Base-by-base conservation (phyloP, 2,888 invertebrate genomes). In the Caenorhabditis zanzibari region DNA sequence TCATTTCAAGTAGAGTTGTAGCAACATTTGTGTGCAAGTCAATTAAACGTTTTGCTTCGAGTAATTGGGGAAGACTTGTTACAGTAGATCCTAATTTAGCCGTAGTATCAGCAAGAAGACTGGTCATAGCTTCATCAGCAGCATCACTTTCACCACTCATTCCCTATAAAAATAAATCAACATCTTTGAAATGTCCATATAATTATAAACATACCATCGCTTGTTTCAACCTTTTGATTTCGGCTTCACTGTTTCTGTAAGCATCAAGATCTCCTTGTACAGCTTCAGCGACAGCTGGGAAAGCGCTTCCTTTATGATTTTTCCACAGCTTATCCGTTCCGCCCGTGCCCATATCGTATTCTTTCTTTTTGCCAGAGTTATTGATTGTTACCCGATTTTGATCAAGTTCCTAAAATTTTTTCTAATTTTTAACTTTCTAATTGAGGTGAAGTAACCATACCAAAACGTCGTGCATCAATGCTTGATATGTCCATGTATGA, bases 401-500 rank as follows among this genome's bases (percentile, higher is more conserved):
- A 10, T 96, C 95, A 88, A 98, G 94, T 92, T 97, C 96, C 92
- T 93, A 28, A 24, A 85, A 79, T 7, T 7, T 47, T 19, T 19
- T 47, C 28, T n/a, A n/a, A n/a, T n/a, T n/a, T n/a, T 3, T 49
- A n/a, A 9, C 10, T 66, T 26, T 54, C 10, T 4, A 19, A 35
- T 28, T 38, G 1, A 14, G 16, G 4, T n/a, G 10, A 14, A 14
- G n/a, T 14, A 3, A 24, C 26, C 90, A 73, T 73, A 93, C 93
- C 76, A 99, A 93, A 5, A 98, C 96, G 94, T 99, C 99, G 93
- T 99, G 98, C 28, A 96, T 95, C 73, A 99, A 93, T 0, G 99
- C 98, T 93, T 99, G 99, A 93, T 99, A 99, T 0, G 98, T 99
- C 99, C 99, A 99, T 0, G 99, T 98, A 93, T 99, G 99, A 94